phyloP scores from a whole-genome alignment of 2,797 vertebrate species.

The Leptoclinus maculatus region DNA sequence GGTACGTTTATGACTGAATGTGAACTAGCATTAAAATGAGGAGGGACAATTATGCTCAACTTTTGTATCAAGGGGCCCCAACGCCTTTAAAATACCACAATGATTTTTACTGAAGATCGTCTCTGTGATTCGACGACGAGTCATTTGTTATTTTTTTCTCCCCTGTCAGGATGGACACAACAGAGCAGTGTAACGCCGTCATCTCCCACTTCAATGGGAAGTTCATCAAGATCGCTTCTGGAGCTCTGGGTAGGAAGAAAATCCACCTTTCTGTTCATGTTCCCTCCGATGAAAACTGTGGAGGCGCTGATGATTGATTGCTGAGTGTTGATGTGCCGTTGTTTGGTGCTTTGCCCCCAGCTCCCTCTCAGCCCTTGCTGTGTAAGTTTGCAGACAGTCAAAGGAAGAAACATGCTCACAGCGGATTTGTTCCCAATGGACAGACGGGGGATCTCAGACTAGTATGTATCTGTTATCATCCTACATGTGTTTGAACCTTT shows the following conservation, averaged over 20 bases:
- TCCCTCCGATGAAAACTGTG: conserved; percentile 12
- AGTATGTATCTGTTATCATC: conserved; percentile 85
- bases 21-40: conserved; percentile 3
- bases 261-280: conserved; percentile 17
- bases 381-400: conserved; percentile 99
- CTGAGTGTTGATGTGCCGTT: conserved; percentile 5
- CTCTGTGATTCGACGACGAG: conserved; percentile 27
- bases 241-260: conserved; percentile 92
- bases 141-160: conserved; percentile 43
- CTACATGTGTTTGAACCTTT: background rate
- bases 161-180: conserved; percentile 94
- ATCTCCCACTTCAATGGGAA: conserved; percentile 99
- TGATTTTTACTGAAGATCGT: conserved; percentile 10
- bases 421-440: conserved; percentile 95
- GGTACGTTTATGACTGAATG: background rate
- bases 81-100: conserved; percentile 2
- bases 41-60: background rate
- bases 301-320: conserved; percentile 19
- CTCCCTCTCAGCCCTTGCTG: conserved; percentile 94
- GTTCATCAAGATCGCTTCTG: conserved; percentile 96
- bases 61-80: background rate
- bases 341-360: conserved; percentile 66
- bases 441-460: conserved; percentile 97
- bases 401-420: conserved; percentile 96
- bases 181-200: conserved; percentile 98